Base-by-base conservation (phyloP, 2,888 invertebrate genomes). In the Tanypteryx hageni region DNA sequence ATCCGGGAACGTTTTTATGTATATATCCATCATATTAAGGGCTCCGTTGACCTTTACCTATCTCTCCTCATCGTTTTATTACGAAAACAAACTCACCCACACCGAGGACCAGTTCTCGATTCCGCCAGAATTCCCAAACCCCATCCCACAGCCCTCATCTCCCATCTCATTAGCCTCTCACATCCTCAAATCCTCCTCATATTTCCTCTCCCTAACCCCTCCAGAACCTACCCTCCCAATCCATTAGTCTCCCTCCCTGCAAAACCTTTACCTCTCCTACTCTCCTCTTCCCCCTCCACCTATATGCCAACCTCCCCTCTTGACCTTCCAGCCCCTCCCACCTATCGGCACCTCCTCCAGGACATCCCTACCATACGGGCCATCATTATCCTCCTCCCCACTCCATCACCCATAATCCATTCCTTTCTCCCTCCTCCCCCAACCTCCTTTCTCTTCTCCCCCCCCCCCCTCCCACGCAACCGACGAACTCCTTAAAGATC, bases 121-220 rank as follows among this genome's bases (percentile, higher is more conserved):
- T 76, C 18, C 76, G 13, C 22, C 18, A 4, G 5, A 27, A 22
- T 76, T 11, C 76, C 27, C 22, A 68, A n/a, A n/a, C n/a, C n/a
- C n/a, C n/a, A n/a, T n/a, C n/a, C n/a, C n/a, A n/a, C n/a, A n/a
- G n/a, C n/a, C n/a, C n/a, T n/a, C n/a, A n/a, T 8, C 86, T 5
- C 86, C n/a, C n/a, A 59, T 18, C 84, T 58, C 58, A n/a, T 22
- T 31, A 7, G 31, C 64, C n/a, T 16, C 64, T 44, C 16, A 31
- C 89, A n/a, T 68, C 44, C 64, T 68, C n/a, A 61, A 18, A 64
- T n/a, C 83, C 44, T 44, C 44, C 44, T 76, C 76, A 76, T 89
- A 64, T 89, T 89, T 89, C 89, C 44, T n/a, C n/a, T 56, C 44
- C 44, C 44, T 61, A 64, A 61, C 89, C 68, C 13, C 44, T 61